A percentile compares a stretch with the other conserved stretches of the same genome.
These are phyloP conservation scores for Eleutherodactylus coqui DNA, from an alignment of 2,797 vertebrate species.

Conservation along the genomic window DNA sequence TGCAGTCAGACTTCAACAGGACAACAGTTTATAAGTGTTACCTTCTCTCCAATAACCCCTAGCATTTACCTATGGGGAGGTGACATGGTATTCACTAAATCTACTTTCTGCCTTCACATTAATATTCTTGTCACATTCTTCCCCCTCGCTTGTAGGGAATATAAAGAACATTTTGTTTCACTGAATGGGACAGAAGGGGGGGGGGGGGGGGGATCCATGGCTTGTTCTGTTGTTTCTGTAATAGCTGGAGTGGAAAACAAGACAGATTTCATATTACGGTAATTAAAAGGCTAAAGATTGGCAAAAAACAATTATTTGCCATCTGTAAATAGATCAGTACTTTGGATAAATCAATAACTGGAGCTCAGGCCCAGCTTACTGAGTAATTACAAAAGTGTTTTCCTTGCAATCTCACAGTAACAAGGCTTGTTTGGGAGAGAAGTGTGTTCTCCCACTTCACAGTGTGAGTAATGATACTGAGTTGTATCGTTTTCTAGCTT, in stretches of 20 bases:
- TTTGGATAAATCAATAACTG: conserved; percentile 64
- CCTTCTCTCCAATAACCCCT: neutral
- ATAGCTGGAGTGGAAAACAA: conserved; percentile 64
- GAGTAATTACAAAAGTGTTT: conserved; percentile 64
- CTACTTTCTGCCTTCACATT: conserved; percentile 49
- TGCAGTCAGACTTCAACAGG: neutral
- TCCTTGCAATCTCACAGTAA: conserved; percentile 58
- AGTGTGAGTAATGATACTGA: conserved; percentile 47
- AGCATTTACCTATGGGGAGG: conserved; percentile 53
- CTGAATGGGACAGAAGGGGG: conserved; percentile 60
- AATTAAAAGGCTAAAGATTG: conserved; percentile 64
- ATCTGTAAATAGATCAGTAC: conserved; percentile 65
- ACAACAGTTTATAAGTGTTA: neutral
- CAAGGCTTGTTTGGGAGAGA: conserved; percentile 60
- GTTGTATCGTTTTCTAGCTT: conserved; percentile 23
- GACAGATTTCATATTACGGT: conserved; percentile 65
- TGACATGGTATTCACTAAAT: conserved; percentile 13
- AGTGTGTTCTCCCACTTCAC: conserved; percentile 49
- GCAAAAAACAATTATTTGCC: conserved; percentile 64
- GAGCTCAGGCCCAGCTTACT: conserved; percentile 60
- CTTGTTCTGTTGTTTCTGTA: conserved; percentile 60
- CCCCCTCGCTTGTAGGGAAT: conserved; percentile 48
- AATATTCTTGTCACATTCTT: conserved; percentile 57
- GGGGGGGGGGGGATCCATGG: conserved; percentile 37
- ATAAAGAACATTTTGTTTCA: conserved; percentile 63